These are phyloP conservation scores for Dynastes maya DNA, from an alignment of 2,888 invertebrate species.

Conservation along the genomic window DNA sequence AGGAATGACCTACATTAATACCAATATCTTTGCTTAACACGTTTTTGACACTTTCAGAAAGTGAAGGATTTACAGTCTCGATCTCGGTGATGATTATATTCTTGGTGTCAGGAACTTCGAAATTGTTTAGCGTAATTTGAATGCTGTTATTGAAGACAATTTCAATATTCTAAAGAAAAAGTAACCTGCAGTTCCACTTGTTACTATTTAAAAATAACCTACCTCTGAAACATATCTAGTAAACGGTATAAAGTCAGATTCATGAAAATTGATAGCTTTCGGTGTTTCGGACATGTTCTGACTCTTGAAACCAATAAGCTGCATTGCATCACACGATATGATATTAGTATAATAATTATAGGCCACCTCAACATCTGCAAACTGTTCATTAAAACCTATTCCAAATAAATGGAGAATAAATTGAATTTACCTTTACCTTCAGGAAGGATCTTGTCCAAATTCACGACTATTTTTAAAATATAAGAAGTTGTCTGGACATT, in stretches of 20 bases:
- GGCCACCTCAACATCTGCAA: slow-evolving; percentile 61
- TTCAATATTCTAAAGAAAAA: slow-evolving; percentile 63
- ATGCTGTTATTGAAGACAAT: slow-evolving; percentile 64
- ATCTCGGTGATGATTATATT: slow-evolving; percentile 65
- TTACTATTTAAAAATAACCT: slow-evolving; percentile 9
- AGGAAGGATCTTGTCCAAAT: slow-evolving; percentile 60
- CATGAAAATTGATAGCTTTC: slow-evolving; percentile 62
- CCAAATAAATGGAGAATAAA: background rate
- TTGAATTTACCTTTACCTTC: slow-evolving; percentile 56
- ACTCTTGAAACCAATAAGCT: slow-evolving; percentile 63
- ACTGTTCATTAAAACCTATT: background rate
- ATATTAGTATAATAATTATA: slow-evolving; percentile 65
- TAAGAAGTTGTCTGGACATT: slow-evolving; percentile 81
- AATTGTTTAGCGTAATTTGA: slow-evolving; percentile 63
- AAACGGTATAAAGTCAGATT: slow-evolving; percentile 64
- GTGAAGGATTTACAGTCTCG: slow-evolving; percentile 59
- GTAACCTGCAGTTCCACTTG: background rate
- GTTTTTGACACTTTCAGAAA: slow-evolving; percentile 61
- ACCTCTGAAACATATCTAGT: slow-evolving; percentile 49
- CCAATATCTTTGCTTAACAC: slow-evolving; percentile 62
- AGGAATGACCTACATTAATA: slow-evolving; percentile 61
- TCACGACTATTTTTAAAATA: slow-evolving; percentile 73
- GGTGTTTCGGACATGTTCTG: slow-evolving; percentile 59
- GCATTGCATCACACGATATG: slow-evolving; percentile 63
- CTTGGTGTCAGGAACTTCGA: slow-evolving; percentile 59